These are phyloP conservation scores for Gymnopithys bicolor DNA, from an alignment of 2,797 vertebrate species.

Conservation along the genomic window DNA sequence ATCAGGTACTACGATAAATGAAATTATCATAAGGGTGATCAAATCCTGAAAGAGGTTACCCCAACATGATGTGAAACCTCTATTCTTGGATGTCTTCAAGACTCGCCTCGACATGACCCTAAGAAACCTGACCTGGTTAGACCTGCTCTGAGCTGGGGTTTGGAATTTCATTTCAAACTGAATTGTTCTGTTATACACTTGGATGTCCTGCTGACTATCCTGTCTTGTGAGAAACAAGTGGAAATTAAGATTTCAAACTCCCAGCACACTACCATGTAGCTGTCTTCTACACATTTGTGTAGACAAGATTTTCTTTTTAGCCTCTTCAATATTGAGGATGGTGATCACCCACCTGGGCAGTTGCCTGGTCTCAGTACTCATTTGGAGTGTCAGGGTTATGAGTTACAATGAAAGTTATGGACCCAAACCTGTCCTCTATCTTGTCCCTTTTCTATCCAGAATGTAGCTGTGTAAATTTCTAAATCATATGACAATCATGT, in stretches of 20 bases:
- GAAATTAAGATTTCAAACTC: not conserved
- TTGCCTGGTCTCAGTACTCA: not conserved
- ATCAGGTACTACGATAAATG: not conserved
- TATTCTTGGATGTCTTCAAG: not conserved
- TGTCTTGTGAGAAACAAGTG: not conserved
- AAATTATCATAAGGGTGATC: not conserved
- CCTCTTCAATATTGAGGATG: not conserved
- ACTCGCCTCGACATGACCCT: not conserved
- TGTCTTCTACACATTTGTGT: not conserved
- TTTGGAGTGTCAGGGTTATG: not conserved
- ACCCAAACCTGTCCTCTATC: not conserved
- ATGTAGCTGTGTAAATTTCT: not conserved
- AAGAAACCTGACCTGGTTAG: not conserved
- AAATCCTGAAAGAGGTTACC: not conserved
- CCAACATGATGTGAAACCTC: not conserved
- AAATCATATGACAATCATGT: not conserved
- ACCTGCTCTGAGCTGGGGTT: not conserved
- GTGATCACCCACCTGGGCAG: not conserved
- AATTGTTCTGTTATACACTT: not conserved
- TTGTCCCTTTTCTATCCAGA: not conserved
- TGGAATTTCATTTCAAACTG: not conserved
- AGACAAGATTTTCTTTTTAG: not conserved
- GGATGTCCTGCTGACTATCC: not conserved
- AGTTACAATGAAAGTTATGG: not conserved
- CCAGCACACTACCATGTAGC: not conserved